phyloP scores from a whole-genome alignment of 2,113 vertebrate species.

The Melanocharis versteri region DNA sequence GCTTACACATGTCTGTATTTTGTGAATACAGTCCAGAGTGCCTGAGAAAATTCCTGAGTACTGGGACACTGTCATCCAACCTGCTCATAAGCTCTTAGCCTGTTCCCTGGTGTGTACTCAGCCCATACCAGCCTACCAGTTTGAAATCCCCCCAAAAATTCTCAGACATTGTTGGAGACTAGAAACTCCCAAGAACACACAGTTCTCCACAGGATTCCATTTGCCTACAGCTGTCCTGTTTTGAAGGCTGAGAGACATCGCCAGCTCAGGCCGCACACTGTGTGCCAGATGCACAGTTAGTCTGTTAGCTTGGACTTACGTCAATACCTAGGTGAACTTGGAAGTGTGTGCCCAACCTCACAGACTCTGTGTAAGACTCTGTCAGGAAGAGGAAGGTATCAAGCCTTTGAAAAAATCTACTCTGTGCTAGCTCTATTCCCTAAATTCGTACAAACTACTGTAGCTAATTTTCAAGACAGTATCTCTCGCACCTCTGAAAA shows the following conservation, averaged over 20 bases:
- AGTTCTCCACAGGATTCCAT: not conserved
- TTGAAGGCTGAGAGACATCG: not conserved
- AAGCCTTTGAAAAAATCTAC: not conserved
- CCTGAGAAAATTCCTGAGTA: not conserved
- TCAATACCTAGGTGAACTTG: not conserved
- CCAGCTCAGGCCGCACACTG: not conserved
- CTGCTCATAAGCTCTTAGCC: not conserved
- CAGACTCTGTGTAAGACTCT: not conserved
- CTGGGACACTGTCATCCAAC: not conserved
- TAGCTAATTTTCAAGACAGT: not conserved
- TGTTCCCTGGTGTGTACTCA: not conserved
- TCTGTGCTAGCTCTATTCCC: not conserved
- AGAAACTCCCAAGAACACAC: not conserved
- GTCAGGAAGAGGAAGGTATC: not conserved
- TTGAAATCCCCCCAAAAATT: not conserved
- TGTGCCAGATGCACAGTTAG: not conserved
- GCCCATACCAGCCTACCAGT: not conserved
- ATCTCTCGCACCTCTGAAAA: not conserved
- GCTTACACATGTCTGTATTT: fast-evolving
- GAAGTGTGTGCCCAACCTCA: not conserved
- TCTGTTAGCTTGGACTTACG: not conserved
- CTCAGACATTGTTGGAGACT: not conserved
- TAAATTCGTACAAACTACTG: not conserved
- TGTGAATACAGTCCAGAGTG: not conserved
- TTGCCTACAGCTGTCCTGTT: not conserved